Percentiles rank a stretch among this genome's conserved stretches.
phyloP scores from a whole-genome alignment of 1,140 invertebrate species.

The Drosophila malerkotliana region DNA sequence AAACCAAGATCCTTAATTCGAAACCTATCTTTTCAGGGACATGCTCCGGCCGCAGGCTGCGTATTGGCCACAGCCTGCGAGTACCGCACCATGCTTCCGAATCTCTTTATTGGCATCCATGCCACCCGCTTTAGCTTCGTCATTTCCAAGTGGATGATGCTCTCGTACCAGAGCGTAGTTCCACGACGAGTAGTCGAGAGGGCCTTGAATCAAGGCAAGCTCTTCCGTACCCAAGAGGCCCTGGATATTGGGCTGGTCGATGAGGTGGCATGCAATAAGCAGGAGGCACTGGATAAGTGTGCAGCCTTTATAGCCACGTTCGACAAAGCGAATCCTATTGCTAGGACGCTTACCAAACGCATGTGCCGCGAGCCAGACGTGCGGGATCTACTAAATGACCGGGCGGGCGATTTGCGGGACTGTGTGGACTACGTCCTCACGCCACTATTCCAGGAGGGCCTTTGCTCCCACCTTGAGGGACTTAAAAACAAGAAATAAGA shows the following conservation, averaged over 20 bases:
- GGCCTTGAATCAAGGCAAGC: conserved; percentile 88
- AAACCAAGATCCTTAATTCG: neutral
- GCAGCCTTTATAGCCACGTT: conserved; percentile 88
- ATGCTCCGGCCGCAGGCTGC: conserved; percentile 94
- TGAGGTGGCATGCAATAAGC: conserved; percentile 88
- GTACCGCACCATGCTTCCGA: conserved; percentile 91
- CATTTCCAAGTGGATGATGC: conserved; percentile 90
- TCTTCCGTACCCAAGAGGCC: conserved; percentile 91
- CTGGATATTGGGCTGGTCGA: conserved; percentile 89
- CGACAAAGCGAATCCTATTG: conserved; percentile 86
- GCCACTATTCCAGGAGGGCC: conserved; percentile 88
- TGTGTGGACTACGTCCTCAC: conserved; percentile 86
- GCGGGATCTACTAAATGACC: conserved; percentile 86
- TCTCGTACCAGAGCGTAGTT: conserved; percentile 84
- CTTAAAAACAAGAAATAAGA: conserved; percentile 85
- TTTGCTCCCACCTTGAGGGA: conserved; percentile 89
- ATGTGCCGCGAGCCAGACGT: conserved; percentile 85
- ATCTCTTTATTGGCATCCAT: conserved; percentile 92
- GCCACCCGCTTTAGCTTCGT: conserved; percentile 89
- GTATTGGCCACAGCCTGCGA: conserved; percentile 91
- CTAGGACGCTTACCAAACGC: conserved; percentile 87
- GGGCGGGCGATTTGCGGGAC: conserved; percentile 86
- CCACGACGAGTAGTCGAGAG: conserved; percentile 87
- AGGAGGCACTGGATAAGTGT: conserved; percentile 87
- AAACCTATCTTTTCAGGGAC: conserved; percentile 85